Conservation (phyloP, 2,797 vertebrate species). For the Siniperca scherzeri region DNA sequence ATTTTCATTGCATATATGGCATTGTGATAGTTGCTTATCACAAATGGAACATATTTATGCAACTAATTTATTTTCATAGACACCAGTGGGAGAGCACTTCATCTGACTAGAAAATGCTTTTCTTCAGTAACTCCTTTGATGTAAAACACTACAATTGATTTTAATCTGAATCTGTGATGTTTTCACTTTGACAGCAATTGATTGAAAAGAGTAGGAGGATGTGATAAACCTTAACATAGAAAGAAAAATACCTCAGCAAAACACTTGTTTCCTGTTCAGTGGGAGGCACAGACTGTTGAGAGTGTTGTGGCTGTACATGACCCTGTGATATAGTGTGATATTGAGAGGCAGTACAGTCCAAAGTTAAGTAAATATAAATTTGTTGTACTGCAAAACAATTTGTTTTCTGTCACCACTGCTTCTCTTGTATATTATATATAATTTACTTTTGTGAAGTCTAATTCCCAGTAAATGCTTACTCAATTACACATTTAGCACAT, state of each 20-base stretch:
- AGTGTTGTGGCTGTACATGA: slow-evolving; percentile 54
- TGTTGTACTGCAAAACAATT: neutral
- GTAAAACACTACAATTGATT: slow-evolving; percentile 3
- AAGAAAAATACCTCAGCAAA: slow-evolving; percentile 56
- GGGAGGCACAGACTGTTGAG: slow-evolving; percentile 41
- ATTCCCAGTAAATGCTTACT: neutral
- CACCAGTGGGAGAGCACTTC: neutral
- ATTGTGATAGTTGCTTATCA: neutral
- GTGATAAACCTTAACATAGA: slow-evolving; percentile 35
- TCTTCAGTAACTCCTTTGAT: neutral
- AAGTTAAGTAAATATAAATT: slow-evolving; percentile 44
- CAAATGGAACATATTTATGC: neutral
- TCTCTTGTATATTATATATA: neutral
- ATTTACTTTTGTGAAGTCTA: neutral
- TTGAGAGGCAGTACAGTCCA: slow-evolving; percentile 13
- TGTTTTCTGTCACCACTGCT: neutral
- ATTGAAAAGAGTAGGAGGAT: slow-evolving; percentile 64
- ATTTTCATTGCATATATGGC: neutral
- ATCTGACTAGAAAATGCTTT: neutral
- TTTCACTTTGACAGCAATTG: slow-evolving; percentile 62
- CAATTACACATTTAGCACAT: neutral
- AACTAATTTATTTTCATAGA: neutral
- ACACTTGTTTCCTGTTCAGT: slow-evolving; percentile 69
- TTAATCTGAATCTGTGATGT: slow-evolving; percentile 50
- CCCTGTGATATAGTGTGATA: slow-evolving; percentile 26